A percentile compares a stretch with the other conserved stretches of the same genome.
Evolutionary conservation across 2,113 vertebrate species (phyloP).

Genomic region (Galbula dea): DNA sequence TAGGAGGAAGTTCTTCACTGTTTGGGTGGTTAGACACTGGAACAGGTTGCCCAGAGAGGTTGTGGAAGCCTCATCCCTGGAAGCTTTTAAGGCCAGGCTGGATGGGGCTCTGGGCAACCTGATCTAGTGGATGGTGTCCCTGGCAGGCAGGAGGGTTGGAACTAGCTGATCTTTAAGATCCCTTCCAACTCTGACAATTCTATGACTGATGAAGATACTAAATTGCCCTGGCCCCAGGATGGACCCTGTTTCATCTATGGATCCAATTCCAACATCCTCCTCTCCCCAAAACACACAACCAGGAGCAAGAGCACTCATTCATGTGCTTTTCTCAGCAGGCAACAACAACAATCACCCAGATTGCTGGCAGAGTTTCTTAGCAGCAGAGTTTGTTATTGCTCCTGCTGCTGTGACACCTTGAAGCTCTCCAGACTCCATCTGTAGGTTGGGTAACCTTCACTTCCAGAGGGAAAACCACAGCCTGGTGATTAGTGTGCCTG

Average conservation of each 20-base stretch:
- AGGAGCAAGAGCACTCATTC: not conserved
- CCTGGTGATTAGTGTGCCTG: not conserved
- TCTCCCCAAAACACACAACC: not conserved
- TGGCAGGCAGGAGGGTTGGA: no score
- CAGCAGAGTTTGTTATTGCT: not conserved
- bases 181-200: no score
- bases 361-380: not conserved
- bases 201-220: no score
- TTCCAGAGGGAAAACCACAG: not conserved
- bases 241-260: not conserved
- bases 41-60: no score
- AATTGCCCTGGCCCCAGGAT: no score
- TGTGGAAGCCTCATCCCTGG: no score
- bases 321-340: rapidly evolving
- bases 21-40: no score
- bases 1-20: no score
- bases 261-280: not conserved
- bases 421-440: not conserved
- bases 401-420: not conserved
- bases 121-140: no score
- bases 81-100: no score
- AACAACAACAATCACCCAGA: not conserved
- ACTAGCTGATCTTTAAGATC: no score
- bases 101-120: no score
- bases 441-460: not conserved